Percentiles rank a stretch among this genome's conserved stretches.
Evolutionary conservation across 2,113 vertebrate species (phyloP).

Genomic region (Seriola rivoliana): DNA sequence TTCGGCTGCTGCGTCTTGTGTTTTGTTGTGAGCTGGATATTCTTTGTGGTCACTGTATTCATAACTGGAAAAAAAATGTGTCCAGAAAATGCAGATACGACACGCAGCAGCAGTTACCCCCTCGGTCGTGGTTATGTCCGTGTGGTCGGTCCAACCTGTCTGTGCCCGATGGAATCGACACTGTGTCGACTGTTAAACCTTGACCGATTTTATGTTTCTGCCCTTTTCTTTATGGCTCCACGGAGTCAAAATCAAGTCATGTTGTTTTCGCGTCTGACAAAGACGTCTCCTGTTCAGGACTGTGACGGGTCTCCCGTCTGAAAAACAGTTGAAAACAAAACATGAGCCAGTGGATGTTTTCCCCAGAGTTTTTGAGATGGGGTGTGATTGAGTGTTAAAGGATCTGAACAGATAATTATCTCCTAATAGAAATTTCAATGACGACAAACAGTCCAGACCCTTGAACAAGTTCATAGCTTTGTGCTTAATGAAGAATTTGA

Average conservation of each 20-base stretch:
- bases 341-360: background rate
- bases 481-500: too few species aligned
- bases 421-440: background rate
- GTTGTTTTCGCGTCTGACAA: slow-evolving; percentile 29
- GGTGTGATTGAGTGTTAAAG: background rate
- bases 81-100: too few species aligned
- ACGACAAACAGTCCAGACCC: background rate
- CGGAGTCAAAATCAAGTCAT: background rate
- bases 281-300: slow-evolving; percentile 12
- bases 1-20: too few species aligned
- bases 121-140: background rate
- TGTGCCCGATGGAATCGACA: background rate
- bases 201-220: slow-evolving; percentile 2
- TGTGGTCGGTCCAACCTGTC: background rate
- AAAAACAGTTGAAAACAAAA: background rate
- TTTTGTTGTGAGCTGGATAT: too few species aligned
- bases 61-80: too few species aligned
- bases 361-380: background rate
- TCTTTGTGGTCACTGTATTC: background rate
- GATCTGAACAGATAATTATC: background rate
- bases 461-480: background rate
- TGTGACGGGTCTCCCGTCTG: background rate
- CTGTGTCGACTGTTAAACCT: background rate
- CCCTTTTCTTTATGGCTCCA: background rate
- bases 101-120: too few species aligned